Conservation (phyloP, 2,888 invertebrate genomes). For the Galerucella nymphaeae region DNA sequence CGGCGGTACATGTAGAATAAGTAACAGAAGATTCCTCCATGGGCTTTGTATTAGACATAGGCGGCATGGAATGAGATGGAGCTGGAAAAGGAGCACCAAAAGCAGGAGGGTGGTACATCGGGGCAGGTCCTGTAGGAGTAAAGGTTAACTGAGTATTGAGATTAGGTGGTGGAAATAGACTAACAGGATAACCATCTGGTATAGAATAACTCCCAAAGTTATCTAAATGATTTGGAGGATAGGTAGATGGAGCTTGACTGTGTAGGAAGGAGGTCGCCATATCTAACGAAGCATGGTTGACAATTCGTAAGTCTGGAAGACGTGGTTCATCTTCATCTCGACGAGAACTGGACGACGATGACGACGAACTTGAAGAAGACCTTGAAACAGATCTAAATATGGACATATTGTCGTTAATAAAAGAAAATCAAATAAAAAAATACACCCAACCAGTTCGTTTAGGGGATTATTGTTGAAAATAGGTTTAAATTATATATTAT, state of each 20-base stretch:
- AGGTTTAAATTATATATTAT: neutral
- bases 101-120: slow-evolving; percentile 71
- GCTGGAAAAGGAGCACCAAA: slow-evolving; percentile 71
- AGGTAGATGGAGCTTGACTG: slow-evolving; percentile 61
- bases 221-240: slow-evolving; percentile 72
- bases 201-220: slow-evolving; percentile 68
- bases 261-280: slow-evolving; percentile 56
- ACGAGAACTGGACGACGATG: slow-evolving; percentile 67
- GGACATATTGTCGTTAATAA: slow-evolving; percentile 17
- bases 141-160: slow-evolving; percentile 73
- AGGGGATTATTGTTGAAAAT: neutral
- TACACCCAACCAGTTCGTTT: neutral
- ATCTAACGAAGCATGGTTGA: slow-evolving; percentile 56
- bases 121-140: slow-evolving; percentile 74
- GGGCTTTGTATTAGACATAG: slow-evolving; percentile 65
- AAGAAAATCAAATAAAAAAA: slow-evolving; percentile 6
- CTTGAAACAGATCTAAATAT: slow-evolving; percentile 22
- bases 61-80: slow-evolving; percentile 66
- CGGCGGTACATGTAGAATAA: slow-evolving; percentile 74
- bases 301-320: slow-evolving; percentile 57
- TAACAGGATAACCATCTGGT: slow-evolving; percentile 69
- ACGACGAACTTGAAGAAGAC: slow-evolving; percentile 67
- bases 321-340: slow-evolving; percentile 60
- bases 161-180: slow-evolving; percentile 72
- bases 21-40: slow-evolving; percentile 66